phyloP scores from a whole-genome alignment of 2,797 vertebrate genomes.

The Ispidina lecontei region DNA sequence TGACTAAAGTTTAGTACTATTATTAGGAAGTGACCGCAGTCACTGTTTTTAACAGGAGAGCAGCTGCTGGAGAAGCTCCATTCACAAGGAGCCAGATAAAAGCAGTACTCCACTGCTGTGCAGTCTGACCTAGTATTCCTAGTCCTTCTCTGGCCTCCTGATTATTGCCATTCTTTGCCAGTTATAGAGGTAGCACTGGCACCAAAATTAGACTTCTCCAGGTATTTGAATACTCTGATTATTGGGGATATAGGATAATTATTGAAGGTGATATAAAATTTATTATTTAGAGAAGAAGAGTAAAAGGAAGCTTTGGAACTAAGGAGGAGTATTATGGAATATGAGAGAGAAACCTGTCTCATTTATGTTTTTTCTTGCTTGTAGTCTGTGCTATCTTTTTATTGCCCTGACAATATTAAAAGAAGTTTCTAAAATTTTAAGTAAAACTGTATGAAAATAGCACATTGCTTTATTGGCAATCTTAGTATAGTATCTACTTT shows the following conservation, averaged over 20 bases:
- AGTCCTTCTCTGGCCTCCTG: background rate
- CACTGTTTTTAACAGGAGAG: constrained; percentile 50
- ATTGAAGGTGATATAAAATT: background rate
- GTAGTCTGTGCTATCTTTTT: background rate
- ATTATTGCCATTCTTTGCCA: background rate
- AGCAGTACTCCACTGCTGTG: background rate
- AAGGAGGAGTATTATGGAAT: background rate
- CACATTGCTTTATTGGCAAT: background rate
- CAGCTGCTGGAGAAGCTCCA: constrained; percentile 64
- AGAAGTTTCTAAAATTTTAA: background rate
- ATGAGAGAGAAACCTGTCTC: background rate
- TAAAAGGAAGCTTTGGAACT: background rate
- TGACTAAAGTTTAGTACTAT: constrained; percentile 70
- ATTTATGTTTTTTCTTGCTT: background rate
- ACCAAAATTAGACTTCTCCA: background rate
- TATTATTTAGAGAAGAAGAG: background rate
- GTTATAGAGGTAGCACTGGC: background rate
- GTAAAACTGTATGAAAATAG: background rate
- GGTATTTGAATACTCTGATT: background rate
- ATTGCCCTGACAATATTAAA: background rate
- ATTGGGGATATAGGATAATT: background rate
- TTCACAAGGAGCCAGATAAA: constrained; percentile 57
- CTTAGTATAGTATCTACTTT: background rate
- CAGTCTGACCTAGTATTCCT: background rate
- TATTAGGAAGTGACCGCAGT: constrained; percentile 65